Base-by-base conservation (phyloP, 2,888 invertebrate species). In the Drosophila sordidula region DNA sequence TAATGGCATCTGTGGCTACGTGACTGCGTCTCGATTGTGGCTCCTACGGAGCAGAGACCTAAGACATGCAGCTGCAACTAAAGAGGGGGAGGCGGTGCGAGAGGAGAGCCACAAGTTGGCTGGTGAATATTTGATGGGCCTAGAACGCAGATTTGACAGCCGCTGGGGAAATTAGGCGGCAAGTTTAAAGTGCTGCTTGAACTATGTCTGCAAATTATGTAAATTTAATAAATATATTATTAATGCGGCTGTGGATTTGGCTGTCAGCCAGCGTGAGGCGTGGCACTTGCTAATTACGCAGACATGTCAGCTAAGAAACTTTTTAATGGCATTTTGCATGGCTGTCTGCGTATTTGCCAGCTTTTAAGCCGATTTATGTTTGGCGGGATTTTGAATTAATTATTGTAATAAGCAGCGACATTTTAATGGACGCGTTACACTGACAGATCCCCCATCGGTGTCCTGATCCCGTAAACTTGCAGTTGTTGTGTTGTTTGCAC, bases 311-410 rank as follows among this genome's bases (percentile, higher is more conserved):
- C 47, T 49, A 61, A 47, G 57, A 34, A 86, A 80, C 47, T 68
- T 47, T 74, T 74, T 84, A 87, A 87, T 78, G 47, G 75, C 75
- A 68, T 81, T 87, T 78, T 62, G 50, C 66, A 72, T 62, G 71
- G 62, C 32, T 70, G 67, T 72, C 73, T 63, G 63, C 50, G 61
- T 56, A 61, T 65, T 66, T 82, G 72, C 61, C 76, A 74, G 71
- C 61, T 79, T 82, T 88, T 82, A 83, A 88, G 88, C 83, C 88
- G 83, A 77, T 87, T 83, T 82, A 58, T 61, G 64, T 64, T 66
- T 54, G 55, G 52, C 50, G 64, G 65, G 26, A 81, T 65, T 64
- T 44, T 66, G 59, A 76, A 87, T 87, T 83, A 83, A 83, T 81
- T 85, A 87, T 70, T 75, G 57, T 78, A 85, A 83, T 85, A 74